phyloP scores from a whole-genome alignment of 2,797 vertebrate genomes.

The Acanthurus leucopareius region DNA sequence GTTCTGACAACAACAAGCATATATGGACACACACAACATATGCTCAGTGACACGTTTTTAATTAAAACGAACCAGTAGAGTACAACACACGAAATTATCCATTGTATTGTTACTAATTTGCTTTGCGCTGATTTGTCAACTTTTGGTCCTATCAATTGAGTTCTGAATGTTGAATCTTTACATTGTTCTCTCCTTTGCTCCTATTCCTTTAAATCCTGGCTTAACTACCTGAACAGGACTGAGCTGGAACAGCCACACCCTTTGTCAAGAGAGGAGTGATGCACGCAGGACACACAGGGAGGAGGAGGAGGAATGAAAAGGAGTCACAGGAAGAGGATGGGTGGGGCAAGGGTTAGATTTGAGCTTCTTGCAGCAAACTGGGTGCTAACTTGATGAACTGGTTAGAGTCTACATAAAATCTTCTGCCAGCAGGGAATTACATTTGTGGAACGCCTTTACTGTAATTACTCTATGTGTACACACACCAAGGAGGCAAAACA shows the following conservation, averaged over 20 bases:
- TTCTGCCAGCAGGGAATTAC: background rate
- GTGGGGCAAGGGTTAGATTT: conserved; percentile 24
- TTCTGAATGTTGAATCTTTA: background rate
- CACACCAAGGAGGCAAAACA: background rate
- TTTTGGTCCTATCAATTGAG: background rate
- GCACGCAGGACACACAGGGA: conserved; percentile 22
- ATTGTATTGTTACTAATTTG: background rate
- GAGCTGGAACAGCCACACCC: conserved; percentile 76
- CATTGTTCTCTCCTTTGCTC: background rate
- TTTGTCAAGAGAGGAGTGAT: conserved; percentile 71
- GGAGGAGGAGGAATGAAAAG: conserved; percentile 22
- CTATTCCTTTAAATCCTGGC: conserved; percentile 3
- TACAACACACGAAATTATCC: background rate
- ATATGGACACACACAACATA: background rate
- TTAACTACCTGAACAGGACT: conserved; percentile 57
- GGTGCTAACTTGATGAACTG: conserved; percentile 20
- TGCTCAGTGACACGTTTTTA: background rate
- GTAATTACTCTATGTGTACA: conserved; percentile 10
- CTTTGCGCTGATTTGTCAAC: background rate
- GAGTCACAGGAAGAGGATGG: conserved; percentile 28
- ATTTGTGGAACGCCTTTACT: background rate
- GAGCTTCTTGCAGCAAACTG: conserved; percentile 6
- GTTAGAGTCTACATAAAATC: conserved; percentile 16
- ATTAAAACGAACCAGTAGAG: background rate
- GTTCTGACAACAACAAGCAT: conserved; percentile 23